Evolutionary conservation across 2,888 invertebrate genomes (phyloP), one percentile per base, ranked within the genome.

Genomic region (Arenicola marina): DNA sequence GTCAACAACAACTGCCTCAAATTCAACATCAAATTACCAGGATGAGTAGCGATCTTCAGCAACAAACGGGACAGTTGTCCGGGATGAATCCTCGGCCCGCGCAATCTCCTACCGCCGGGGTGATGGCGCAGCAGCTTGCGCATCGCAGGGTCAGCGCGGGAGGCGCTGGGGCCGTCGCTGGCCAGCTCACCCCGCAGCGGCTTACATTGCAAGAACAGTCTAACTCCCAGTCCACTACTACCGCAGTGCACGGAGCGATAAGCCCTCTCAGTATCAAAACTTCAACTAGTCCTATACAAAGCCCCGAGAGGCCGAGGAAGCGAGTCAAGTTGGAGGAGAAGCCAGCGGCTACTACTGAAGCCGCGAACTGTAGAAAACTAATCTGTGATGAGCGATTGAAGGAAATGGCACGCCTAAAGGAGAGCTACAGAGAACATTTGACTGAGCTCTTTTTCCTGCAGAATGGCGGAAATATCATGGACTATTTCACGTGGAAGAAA

Each of bases 361-460:
- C 78, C 38, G 78, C 74, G 3, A 65, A 67, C 29, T 69, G 74
- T 7, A 67, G 83, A 29, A 76, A 75, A 59, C 66, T 72, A 32
- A 76, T 83, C 48, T 63, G 74, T 38, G 79, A 76, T 51, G 64
- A 61, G 33, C 62, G 63, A 26, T 59, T 59, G 11, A 67, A 69
- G 51, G 76, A 79, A 62, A 74, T 83, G 72, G 69, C 66, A 34
- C 74, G 75, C 44, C 61, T 82, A 2, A 82, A 82, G 65, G 78
- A 78, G 51, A 78, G 70, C 33, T 84, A 84, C 71, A 75, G 76
- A 62, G 83, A 84, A 56, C 77, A 83, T 65, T 70, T 84, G 63
- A 89, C 91, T 75, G 94, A 95, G 86, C 86, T 91, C 77, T 95
- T 90, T 86, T 94, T 91, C 85, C 88, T 95, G 75, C 91, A 92